A percentile compares a stretch with the other conserved stretches of the same genome.
Conservation (phyloP, 2,113 vertebrate genomes). For the Gallinago undulata region DNA sequence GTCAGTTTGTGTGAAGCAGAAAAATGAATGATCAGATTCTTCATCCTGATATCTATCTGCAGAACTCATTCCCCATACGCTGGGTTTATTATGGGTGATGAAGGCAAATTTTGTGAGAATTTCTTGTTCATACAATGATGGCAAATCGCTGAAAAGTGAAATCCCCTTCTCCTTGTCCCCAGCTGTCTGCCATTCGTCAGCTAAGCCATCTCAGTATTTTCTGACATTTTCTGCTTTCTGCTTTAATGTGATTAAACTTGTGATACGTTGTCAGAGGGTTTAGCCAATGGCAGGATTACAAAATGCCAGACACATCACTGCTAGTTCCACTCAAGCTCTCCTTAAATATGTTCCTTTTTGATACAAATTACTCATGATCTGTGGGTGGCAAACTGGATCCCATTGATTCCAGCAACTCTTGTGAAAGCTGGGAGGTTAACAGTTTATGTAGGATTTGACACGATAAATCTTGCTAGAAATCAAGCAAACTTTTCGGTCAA, state of each 20-base stretch:
- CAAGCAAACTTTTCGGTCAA: not conserved
- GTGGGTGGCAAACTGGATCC: not conserved
- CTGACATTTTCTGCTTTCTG: constrained; percentile 16
- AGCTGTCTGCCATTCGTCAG: not conserved
- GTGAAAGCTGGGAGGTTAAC: not conserved
- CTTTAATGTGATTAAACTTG: constrained; percentile 1
- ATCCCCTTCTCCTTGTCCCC: not conserved
- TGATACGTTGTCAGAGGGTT: constrained; percentile 30
- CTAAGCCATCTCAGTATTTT: not conserved
- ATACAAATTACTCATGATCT: constrained; percentile 15
- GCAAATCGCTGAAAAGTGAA: not conserved
- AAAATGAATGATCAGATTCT: not conserved
- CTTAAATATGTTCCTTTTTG: constrained; percentile 1
- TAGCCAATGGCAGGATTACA: constrained; percentile 27
- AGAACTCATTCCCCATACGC: not conserved
- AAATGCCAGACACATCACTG: constrained; percentile 24
- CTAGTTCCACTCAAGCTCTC: not conserved
- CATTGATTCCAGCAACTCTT: not conserved
- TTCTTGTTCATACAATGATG: not conserved
- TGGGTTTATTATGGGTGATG: not conserved
- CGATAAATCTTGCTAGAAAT: not conserved
- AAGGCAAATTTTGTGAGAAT: not conserved
- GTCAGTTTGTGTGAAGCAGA: not conserved
- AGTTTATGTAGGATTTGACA: not conserved
- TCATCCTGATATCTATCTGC: not conserved